Conservation (phyloP, 2,113 vertebrate genomes). For the Notarius lentiginosus region DNA sequence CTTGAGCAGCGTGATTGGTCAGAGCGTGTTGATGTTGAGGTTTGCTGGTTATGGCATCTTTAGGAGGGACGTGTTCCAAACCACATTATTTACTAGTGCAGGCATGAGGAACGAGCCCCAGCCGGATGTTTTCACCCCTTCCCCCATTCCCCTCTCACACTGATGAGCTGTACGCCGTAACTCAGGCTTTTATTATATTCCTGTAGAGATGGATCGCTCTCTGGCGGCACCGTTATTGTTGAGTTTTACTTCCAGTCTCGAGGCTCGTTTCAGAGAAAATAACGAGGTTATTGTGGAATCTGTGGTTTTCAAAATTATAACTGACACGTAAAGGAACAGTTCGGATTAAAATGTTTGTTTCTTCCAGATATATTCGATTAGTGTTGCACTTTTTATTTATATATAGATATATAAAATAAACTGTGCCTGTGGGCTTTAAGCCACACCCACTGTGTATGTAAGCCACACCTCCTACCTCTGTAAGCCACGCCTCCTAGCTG, state of each 20-base stretch:
- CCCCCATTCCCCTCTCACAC: neutral
- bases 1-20: neutral
- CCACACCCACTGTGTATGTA: neutral
- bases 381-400: neutral
- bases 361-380: neutral
- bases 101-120: slow-evolving; percentile 42
- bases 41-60: slow-evolving; percentile 45
- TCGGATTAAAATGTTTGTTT: neutral
- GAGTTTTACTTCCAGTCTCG: neutral
- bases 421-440: neutral
- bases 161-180: neutral
- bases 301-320: neutral
- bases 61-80: slow-evolving; percentile 6
- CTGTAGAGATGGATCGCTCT: neutral
- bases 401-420: no score
- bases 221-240: neutral
- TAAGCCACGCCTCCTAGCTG: neutral
- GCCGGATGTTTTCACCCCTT: slow-evolving; percentile 22
- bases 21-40: neutral
- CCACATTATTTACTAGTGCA: neutral
- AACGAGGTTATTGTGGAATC: neutral
- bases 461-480: neutral
- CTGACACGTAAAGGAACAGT: neutral
- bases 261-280: neutral
- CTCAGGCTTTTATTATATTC: neutral